Base-by-base conservation (phyloP, 2,113 vertebrate species). In the Pholis gunnellus region DNA sequence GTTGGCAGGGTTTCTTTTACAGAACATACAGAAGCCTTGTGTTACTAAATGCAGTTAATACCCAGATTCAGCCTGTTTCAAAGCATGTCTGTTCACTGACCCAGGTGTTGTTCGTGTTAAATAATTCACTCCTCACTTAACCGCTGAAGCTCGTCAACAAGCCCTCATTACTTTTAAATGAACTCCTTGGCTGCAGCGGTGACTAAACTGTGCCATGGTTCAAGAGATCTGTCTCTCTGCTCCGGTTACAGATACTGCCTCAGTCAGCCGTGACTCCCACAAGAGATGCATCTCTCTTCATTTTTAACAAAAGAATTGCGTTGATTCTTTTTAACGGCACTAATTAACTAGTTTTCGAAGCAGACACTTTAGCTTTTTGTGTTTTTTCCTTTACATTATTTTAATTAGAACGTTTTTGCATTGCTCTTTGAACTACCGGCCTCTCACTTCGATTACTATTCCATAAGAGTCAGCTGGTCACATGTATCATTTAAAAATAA, bases 121-220 rank as follows among this genome's bases (percentile, higher is more conserved):
- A 90, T 91, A 87, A 93, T 86, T 70, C 75, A 88, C 65, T 65
- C 38, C 54, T 65, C 48, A 72, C 79, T 82, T 82, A 76, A 85
- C 79, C 75, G 68, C 80, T 83, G 73, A 68, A 74, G 54, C 14
- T 69, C 18, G 34, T 66, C 52, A 86, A 89, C 81, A 85, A 60
- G 78, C 56, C 57, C 80, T 90, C 82, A 88, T 92, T 89, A 92
- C 36, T 79, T 83, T 63, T 88, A 72, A 81, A 88, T 91, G 85
- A 91, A 77, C 42, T 56, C 52, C 74, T 87, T 77, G 65, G 87
- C 64, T 75, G 36, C 73, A 59, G 56, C 6, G 10, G 68, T 40
- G 72, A 81, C 83, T 89, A 84, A 91, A 54, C 73, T 9, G 59
- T 67, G 29, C 68, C 29, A 54, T 22, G 31, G 40, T 71, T 81